Base-by-base conservation (phyloP, 2,888 invertebrate genomes). In the Protodeltote pygarga region DNA sequence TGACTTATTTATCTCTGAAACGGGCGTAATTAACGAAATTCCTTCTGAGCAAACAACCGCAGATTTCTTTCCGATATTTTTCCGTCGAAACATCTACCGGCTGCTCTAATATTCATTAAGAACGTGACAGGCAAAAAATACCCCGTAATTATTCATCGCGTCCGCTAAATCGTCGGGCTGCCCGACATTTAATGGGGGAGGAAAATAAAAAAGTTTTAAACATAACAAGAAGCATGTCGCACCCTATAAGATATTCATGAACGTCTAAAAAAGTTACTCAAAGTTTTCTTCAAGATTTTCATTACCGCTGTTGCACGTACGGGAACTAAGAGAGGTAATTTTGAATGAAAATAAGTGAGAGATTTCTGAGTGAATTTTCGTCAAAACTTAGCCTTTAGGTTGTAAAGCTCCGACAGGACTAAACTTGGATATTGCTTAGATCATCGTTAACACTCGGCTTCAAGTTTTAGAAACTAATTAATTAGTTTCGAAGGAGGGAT, bases 41-140 rank as follows among this genome's bases (percentile, higher is more conserved):
- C 78, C 77, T 81, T 63, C 64, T 54, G 55, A 48, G 38, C 64
- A 66, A 79, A 71, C 75, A 66, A 76, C 82, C 81, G 69, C 83
- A 79, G 85, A 87, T 86, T 86, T 84, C 78, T 78, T 81, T 74
- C 44, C 77, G 71, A 74, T 79, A 62, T 67, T 65, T 60, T 68
- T 47, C 39, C 51, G 48, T 28, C 33, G 45, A 44, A n/a, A 50
- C 33, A 42, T 58, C 61, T 55, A 37, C 40, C 17, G 27, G 38
- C 81, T 79, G 75, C 79, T 87, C 79, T 84, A 83, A 87, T 89
- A 90, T 90, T 92, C 89, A 91, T 92, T 92, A 89, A 75, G 69
- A 66, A 74, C 83, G 85, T 90, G 91, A 90, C 90, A 83, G 81
- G 86, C 88, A 87, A 89, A 85, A 92, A 89, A 88, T 87, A 85